Evolutionary conservation across 2,888 invertebrate species (phyloP), one percentile per base, ranked within the genome.

Genomic region (Andrena camellia): DNA sequence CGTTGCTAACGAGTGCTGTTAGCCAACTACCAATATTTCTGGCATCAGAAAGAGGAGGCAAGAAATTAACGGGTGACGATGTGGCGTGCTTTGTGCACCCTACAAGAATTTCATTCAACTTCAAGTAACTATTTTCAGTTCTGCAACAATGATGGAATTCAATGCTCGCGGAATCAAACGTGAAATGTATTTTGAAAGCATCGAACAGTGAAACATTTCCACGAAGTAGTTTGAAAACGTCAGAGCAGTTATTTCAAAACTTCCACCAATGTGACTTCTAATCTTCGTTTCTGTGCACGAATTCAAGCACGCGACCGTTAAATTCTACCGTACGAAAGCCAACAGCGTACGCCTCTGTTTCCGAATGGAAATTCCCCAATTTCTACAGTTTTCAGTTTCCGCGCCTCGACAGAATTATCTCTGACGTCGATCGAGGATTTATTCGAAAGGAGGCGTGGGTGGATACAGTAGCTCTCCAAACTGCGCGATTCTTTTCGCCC

Each of bases 121-220:
- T 31, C 23, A 20, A 26, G 57, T 64, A 31, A 33, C 20, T 77
- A 73, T 64, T 73, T 48, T 48, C 57, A 33, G 54, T 48, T 54
- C 8, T 23, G 0, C 13, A 63, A 54, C 23, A 57, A 13, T 57
- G 23, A 3, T 26, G 50, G 33, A 59, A 70, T 29, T n/a, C 23
- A 0, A 10, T 79, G 79, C 64, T 77, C 77, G 50, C 59, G 23
- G 20, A 26, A 29, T 64, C 29, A 57, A 68, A 50, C 54, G 33
- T 79, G 48, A 78, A 77, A 77, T 63, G 23, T 26, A 63, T 42
- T 63, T 17, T 23, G 33, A 35, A 26, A 33, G 26, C 63, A 54
- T 4, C 26, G 33, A 68, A 54, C 54, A 68, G 68, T 57, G 63
- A n/a, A 78, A 57, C 62, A 50, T 60, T 75, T 42, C 23, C 57